These are phyloP conservation scores for Conchocele bisecta DNA, from an alignment of 2,888 invertebrate genomes.

Conservation along the genomic window DNA sequence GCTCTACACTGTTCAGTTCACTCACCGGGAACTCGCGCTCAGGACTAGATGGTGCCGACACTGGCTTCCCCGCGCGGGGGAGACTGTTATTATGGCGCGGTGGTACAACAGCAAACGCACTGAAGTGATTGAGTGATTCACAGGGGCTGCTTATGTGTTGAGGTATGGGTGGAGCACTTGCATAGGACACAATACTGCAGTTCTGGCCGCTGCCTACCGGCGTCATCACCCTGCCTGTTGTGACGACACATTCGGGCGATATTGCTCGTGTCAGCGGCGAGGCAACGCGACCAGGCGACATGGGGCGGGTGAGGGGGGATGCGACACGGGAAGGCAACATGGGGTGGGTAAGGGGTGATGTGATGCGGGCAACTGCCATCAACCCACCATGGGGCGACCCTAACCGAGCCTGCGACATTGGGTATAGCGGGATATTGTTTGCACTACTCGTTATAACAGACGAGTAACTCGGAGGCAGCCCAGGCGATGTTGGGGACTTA, in stretches of 20 bases:
- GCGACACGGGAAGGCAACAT: too few relatives aligned
- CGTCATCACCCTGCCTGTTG: too few relatives aligned
- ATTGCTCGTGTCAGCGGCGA: too few relatives aligned
- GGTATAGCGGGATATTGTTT: constrained; percentile 29
- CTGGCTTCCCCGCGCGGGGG: constrained; percentile 64
- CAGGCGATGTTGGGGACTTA: constrained; percentile 28
- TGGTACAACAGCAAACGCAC: constrained; percentile 75
- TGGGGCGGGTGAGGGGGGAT: too few relatives aligned
- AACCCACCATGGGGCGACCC: constrained; percentile 23
- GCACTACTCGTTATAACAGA: constrained; percentile 41
- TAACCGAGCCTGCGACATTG: constrained; percentile 35
- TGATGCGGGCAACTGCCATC: constrained; percentile 10
- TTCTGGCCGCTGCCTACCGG: too few relatives aligned
- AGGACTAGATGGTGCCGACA: constrained; percentile 37
- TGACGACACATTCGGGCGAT: too few relatives aligned
- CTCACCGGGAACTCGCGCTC: constrained; percentile 43
- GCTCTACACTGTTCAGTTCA: constrained; percentile 56
- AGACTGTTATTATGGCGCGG: constrained; percentile 71
- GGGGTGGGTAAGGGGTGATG: too few relatives aligned
- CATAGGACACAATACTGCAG: constrained; percentile 58
- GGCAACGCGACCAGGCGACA: too few relatives aligned
- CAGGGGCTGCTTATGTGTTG: constrained; percentile 72
- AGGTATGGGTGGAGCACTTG: constrained; percentile 51
- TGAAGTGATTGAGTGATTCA: constrained; percentile 65
- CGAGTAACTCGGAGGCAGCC: constrained; percentile 47